A percentile compares a stretch with the other conserved stretches of the same genome.
phyloP scores from a whole-genome alignment of 1,140 invertebrate species.

The Reticulitermes speratus region DNA sequence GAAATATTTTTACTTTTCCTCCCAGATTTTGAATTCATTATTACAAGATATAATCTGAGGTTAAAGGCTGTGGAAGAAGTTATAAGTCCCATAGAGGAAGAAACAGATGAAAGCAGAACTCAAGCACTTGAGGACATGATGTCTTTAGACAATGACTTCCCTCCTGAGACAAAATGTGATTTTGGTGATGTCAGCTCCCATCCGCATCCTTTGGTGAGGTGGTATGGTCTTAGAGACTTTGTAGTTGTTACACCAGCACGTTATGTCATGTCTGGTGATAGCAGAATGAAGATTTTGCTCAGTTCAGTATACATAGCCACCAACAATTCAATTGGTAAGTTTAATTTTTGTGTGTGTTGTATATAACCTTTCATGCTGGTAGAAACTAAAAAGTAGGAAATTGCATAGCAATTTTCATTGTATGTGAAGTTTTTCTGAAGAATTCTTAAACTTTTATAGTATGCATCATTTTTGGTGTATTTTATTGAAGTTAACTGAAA shows the following conservation, averaged over 20 bases:
- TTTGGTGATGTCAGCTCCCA: conserved; percentile 47
- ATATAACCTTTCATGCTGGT: too few species aligned
- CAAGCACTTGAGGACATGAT: conserved; percentile 60
- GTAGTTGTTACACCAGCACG: conserved; percentile 68
- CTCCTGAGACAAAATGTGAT: conserved; percentile 28
- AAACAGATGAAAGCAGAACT: conserved; percentile 42
- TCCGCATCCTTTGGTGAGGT: conserved; percentile 56
- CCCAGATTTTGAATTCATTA: conserved; percentile 60
- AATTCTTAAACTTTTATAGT: too few species aligned
- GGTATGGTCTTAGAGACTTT: conserved; percentile 84
- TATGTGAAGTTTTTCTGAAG: too few species aligned
- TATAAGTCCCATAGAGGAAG: conserved; percentile 38
- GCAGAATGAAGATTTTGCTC: conserved; percentile 77
- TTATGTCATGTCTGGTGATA: conserved; percentile 67
- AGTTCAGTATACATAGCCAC: conserved; percentile 82
- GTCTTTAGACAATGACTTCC: conserved; percentile 66
- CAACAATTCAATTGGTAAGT: conserved; percentile 72
- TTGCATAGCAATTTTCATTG: too few species aligned
- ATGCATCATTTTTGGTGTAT: too few species aligned
- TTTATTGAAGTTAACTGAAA: too few species aligned
- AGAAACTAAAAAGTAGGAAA: too few species aligned
- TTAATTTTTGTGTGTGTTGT: conserved; percentile 17
- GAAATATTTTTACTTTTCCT: conserved; percentile 39
- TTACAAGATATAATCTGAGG: conserved; percentile 50
- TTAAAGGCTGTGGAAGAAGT: conserved; percentile 29